phyloP scores from a whole-genome alignment of 1,140 invertebrate genomes.

The Eueides isabella region DNA sequence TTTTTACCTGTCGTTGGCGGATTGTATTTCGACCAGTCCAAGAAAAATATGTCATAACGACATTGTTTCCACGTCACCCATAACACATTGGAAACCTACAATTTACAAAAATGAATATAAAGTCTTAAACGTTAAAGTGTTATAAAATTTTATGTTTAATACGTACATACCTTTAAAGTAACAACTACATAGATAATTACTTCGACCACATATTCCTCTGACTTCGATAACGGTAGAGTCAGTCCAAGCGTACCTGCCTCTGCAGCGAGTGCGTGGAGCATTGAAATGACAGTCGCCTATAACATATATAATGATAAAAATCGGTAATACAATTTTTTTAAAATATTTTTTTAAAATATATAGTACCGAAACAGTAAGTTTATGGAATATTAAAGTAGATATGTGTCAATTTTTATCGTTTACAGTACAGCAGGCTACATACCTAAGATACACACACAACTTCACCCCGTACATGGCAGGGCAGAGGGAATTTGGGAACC shows the following conservation, averaged over 20 bases:
- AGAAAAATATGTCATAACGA: slow-evolving; percentile 60
- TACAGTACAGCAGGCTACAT: too few relatives aligned
- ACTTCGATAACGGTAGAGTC: slow-evolving; percentile 54
- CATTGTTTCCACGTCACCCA: slow-evolving; percentile 67
- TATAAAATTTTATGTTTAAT: too few relatives aligned
- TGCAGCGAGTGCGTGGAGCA: slow-evolving; percentile 60
- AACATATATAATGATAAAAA: slow-evolving; percentile 20
- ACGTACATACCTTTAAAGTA: slow-evolving; percentile 56
- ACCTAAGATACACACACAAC: too few relatives aligned
- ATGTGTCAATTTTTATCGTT: too few relatives aligned
- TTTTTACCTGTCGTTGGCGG: slow-evolving; percentile 51
- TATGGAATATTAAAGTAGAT: too few relatives aligned
- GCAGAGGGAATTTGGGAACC: too few relatives aligned
- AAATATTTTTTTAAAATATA: too few relatives aligned
- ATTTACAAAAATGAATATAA: slow-evolving; percentile 34
- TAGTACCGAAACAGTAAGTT: too few relatives aligned
- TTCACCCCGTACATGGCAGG: too few relatives aligned
- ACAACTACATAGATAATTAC: slow-evolving; percentile 53
- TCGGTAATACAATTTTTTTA: too few relatives aligned
- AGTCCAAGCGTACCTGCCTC: slow-evolving; percentile 63
- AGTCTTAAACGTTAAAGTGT: too few relatives aligned
- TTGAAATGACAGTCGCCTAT: slow-evolving; percentile 58
- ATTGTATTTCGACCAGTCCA: slow-evolving; percentile 70
- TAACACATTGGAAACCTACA: slow-evolving; percentile 56
- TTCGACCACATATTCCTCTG: slow-evolving; percentile 56